Base-by-base conservation (phyloP, 1,140 invertebrate genomes). In the Teleogryllus occipitalis region DNA sequence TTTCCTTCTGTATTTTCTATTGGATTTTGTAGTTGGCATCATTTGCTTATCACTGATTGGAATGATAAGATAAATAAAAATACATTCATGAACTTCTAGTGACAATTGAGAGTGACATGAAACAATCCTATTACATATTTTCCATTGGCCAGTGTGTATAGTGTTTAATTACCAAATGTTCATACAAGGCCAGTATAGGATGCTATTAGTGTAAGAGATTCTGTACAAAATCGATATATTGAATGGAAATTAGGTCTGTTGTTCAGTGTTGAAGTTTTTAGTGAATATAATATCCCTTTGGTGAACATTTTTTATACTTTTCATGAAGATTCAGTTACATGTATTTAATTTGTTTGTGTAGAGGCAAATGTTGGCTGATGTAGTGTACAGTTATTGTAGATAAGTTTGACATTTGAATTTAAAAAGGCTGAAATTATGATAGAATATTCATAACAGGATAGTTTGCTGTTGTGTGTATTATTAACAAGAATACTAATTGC, bases 1-100 rank as follows among this genome's bases (percentile, higher is more conserved):
- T 80, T 77, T 65, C 80, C 46, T 80, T 77, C 65, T 80, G 77
- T 80, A 78, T 80, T 80, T 80, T 80, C 80, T 78, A 80, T 80
- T 80, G 47, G 65, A 80, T 80, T 80, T 80, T 79, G 78, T 79
- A 79, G 78, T 47, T 73, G 65, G 78, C 77, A 79, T 79, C 74
- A 79, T 79, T 79, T 77, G 76, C 76, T n/a, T 77, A 54, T 77
- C 47, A 77, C 76, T 77, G 76, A 48, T 77, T 77, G 22, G 47
- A 48, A 47, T 48, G 47, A 77, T 48, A 47, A 47, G 21, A 21
- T n/a, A 77, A 77, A 77, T 77, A 77, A 77, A 48, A 21, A 77
- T 77, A 48, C 47, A 47, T 77, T 77, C n/a, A 21, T 48, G 47
- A 65, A 65, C 10, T 65, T 65, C 54, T 65, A 65, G 54, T 65